Conservation (phyloP, 2,888 invertebrate species). For the Dascillus cervinus region DNA sequence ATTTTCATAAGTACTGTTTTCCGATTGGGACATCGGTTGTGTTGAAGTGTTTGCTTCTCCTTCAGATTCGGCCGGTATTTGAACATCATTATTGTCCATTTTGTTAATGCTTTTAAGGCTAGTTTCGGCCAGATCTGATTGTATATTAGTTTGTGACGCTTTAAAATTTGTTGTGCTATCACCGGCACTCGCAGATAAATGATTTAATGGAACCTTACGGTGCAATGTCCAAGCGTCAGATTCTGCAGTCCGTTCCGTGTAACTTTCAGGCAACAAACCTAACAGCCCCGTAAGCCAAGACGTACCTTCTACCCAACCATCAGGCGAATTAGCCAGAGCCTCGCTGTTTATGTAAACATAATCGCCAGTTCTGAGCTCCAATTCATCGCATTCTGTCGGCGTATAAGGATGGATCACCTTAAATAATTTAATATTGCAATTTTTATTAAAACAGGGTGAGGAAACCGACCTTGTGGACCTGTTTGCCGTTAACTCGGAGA, state of each 20-base stretch:
- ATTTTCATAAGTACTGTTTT: too few relatives aligned
- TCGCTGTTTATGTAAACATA: constrained; percentile 75
- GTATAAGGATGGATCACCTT: constrained; percentile 69
- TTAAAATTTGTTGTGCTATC: too few relatives aligned
- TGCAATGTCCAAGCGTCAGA: constrained; percentile 90
- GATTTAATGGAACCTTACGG: constrained; percentile 52
- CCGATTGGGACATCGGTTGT: too few relatives aligned
- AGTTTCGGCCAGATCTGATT: too few relatives aligned
- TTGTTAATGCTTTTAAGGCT: too few relatives aligned
- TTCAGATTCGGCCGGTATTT: too few relatives aligned
- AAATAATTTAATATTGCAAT: too few relatives aligned
- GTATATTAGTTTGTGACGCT: too few relatives aligned
- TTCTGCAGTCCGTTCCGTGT: constrained; percentile 76
- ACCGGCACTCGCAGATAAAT: too few relatives aligned
- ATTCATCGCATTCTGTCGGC: constrained; percentile 72
- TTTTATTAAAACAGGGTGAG: too few relatives aligned
- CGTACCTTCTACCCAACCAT: constrained; percentile 83
- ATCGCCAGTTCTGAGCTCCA: constrained; percentile 79
- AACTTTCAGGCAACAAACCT: constrained; percentile 75
- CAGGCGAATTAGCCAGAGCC: constrained; percentile 63
- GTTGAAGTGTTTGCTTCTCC: too few relatives aligned
- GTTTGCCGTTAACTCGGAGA: constrained; percentile 63
- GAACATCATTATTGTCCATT: too few relatives aligned
- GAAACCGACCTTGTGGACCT: constrained; percentile 45
- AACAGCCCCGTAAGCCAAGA: constrained; percentile 75